phyloP scores from a whole-genome alignment of 2,113 vertebrate species.

The Ciconia boyciana region DNA sequence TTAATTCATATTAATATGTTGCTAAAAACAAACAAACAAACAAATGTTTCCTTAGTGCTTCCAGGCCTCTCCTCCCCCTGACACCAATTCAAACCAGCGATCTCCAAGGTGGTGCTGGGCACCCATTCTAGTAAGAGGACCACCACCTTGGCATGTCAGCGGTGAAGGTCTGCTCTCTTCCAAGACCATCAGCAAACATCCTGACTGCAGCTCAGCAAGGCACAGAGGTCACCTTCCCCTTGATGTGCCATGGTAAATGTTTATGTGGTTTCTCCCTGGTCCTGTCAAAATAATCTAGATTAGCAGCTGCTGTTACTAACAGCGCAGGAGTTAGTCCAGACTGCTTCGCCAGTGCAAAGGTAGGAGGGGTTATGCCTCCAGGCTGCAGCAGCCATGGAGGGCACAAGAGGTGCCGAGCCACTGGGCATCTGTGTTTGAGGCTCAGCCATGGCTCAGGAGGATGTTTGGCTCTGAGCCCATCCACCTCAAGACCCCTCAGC shows the following conservation, averaged over 20 bases:
- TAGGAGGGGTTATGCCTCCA: neutral
- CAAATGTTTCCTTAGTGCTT: neutral
- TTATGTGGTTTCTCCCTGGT: neutral
- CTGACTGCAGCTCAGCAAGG: neutral
- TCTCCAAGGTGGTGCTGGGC: neutral
- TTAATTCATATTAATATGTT: neutral
- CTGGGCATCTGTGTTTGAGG: neutral
- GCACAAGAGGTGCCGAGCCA: accelerated
- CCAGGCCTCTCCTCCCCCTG: neutral
- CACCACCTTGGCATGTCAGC: accelerated
- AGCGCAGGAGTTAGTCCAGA: accelerated
- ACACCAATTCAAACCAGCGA: accelerated
- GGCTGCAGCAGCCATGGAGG: neutral
- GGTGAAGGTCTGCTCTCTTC: neutral
- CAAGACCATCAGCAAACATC: neutral
- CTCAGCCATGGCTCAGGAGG: neutral
- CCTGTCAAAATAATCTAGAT: neutral
- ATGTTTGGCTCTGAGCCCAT: neutral
- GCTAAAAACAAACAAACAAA: constrained; percentile 19
- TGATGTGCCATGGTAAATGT: accelerated
- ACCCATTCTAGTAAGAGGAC: neutral
- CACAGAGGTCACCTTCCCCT: neutral
- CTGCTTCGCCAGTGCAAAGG: accelerated
- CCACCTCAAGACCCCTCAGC: accelerated
- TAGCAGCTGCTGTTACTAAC: neutral